Conservation (phyloP, 2,113 vertebrate genomes). For the Cyanoramphus novaezelandiae region DNA sequence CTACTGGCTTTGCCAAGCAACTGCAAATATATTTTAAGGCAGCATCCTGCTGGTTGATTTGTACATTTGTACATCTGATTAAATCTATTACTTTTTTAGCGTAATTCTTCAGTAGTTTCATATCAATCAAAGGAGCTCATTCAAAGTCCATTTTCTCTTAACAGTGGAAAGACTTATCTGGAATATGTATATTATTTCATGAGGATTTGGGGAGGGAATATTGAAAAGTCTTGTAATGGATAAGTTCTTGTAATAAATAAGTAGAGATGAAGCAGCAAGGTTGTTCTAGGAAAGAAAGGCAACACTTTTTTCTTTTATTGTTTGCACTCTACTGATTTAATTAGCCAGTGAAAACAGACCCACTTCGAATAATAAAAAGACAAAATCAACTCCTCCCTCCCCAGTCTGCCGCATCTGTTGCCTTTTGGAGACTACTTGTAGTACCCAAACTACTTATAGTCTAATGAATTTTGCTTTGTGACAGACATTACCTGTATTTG, state of each 20-base stretch:
- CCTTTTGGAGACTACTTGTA: constrained; percentile 18
- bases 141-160: background rate
- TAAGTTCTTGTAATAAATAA: background rate
- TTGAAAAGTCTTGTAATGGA: background rate
- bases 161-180: background rate
- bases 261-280: constrained; percentile 1
- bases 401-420: constrained; percentile 42
- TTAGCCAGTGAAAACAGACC: constrained; percentile 56
- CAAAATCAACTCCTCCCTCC: constrained; percentile 33
- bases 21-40: background rate
- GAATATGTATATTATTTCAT: background rate
- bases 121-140: background rate
- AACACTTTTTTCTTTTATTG: constrained; percentile 57
- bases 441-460: background rate
- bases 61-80: background rate
- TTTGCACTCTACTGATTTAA: constrained; percentile 64
- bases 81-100: background rate
- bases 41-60: background rate
- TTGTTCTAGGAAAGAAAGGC: constrained; percentile 22
- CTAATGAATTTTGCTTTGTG: constrained; percentile 13
- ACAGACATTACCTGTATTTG: background rate
- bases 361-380: constrained; percentile 61
- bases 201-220: background rate
- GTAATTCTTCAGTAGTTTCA: background rate
- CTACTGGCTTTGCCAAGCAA: background rate